A percentile compares a stretch with the other conserved stretches of the same genome.
Evolutionary conservation across 1,140 invertebrate genomes (phyloP).

Genomic region (Tyrophagus putrescentiae): DNA sequence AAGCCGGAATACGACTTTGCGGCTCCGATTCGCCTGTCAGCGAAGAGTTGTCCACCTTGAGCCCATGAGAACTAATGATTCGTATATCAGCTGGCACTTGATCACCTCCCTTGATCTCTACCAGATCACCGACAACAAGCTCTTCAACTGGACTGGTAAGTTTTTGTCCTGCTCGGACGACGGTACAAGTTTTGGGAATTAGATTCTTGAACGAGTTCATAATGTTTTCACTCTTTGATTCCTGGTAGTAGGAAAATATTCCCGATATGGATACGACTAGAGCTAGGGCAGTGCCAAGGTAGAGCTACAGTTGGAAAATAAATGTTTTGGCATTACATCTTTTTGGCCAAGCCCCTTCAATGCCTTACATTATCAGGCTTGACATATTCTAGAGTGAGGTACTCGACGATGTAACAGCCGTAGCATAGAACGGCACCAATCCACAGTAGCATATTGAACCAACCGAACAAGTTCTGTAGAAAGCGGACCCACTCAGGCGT

Average conservation of each 20-base stretch:
- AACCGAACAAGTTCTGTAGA: slow-evolving; percentile 37
- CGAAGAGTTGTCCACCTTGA: slow-evolving; percentile 41
- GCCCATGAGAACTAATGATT: slow-evolving; percentile 32
- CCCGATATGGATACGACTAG: slow-evolving; percentile 33
- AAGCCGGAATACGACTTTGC: slow-evolving; percentile 32
- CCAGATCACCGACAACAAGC: slow-evolving; percentile 55
- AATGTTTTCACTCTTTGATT: slow-evolving; percentile 31
- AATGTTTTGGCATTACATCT: too few relatives aligned
- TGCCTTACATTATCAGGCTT: slow-evolving; percentile 43
- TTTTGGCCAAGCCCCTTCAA: neutral
- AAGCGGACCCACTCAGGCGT: slow-evolving; percentile 39
- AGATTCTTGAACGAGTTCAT: slow-evolving; percentile 29
- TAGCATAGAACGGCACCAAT: slow-evolving; percentile 40
- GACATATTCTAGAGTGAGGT: slow-evolving; percentile 48
- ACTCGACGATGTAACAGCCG: slow-evolving; percentile 56
- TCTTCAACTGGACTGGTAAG: slow-evolving; percentile 66
- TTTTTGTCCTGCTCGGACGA: slow-evolving; percentile 84
- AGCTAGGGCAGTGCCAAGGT: slow-evolving; percentile 31
- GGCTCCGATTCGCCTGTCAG: slow-evolving; percentile 50
- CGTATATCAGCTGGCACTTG: slow-evolving; percentile 38
- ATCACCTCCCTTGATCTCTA: slow-evolving; percentile 65
- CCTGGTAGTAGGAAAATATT: slow-evolving; percentile 35
- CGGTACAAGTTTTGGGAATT: slow-evolving; percentile 65
- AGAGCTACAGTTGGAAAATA: slow-evolving; percentile 37
- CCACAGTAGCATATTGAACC: slow-evolving; percentile 20